Evolutionary conservation across 2,888 invertebrate genomes (phyloP), one percentile per base, ranked within the genome.

Genomic region (Caenorhabditis afra): DNA sequence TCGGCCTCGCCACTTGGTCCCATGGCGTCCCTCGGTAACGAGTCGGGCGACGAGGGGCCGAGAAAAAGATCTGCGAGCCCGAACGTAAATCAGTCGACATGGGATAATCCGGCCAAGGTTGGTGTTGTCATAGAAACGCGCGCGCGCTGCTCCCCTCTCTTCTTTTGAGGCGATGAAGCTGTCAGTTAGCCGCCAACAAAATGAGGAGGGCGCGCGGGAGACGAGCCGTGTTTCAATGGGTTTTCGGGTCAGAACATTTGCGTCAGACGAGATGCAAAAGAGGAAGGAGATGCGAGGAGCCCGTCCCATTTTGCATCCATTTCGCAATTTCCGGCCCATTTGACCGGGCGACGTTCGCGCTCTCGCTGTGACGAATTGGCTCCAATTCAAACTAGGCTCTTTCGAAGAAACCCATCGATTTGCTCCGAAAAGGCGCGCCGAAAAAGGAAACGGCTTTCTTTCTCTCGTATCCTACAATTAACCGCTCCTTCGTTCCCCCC

Each of bases 61-160:
- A 59, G 71, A 5, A 78, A 78, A 20, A 41, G 71, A 57, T 78
- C 77, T 14, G 71, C 77, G n/a, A 78, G 77, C 22, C 71, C 50
- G 18, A 45, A 58, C 18, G 65, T 52, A 12, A 71, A 47, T 41
- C 61, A 67, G 41, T 47, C 75, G 49, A 14, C 59, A 11, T 78
- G 66, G 66, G 55, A 66, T 67, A 73, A 79, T 67, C 79, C 79
- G 39, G 67, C 79, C 29, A 79, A 79, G 71, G 78, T 78, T 37
- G 22, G 70, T 66, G 70, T 67, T 61, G 52, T 20, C 45, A 61
- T 53, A 44, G 29, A 18, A 41, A 52, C 23, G 41, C 3, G 23
- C 35, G 49, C 41, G 41, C 12, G 12, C 14, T 14, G 3, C 16
- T 16, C 3, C 20, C 10, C 20, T 18, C 50, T 18, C 1, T 22